A percentile compares a stretch with the other conserved stretches of the same genome.
phyloP scores from a whole-genome alignment of 2,113 vertebrate genomes.

The Elephas maximus region DNA sequence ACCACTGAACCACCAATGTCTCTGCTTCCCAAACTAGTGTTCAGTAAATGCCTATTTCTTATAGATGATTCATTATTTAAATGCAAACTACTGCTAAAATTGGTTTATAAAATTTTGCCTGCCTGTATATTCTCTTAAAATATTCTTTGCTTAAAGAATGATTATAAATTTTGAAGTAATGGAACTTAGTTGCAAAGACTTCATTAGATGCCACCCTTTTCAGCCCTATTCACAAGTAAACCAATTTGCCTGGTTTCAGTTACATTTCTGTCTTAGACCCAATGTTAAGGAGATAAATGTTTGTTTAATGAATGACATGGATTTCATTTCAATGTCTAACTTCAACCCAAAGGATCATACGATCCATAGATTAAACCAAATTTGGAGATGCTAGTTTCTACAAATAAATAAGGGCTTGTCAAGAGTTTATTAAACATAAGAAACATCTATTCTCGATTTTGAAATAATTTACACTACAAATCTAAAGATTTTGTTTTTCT shows the following conservation, averaged over 20 bases:
- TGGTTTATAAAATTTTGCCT: slow-evolving; percentile 31
- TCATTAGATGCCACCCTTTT: background rate
- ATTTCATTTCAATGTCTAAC: slow-evolving; percentile 59
- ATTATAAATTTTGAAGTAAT: slow-evolving; percentile 42
- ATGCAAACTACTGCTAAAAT: slow-evolving; percentile 10
- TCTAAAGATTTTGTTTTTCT: slow-evolving; percentile 11
- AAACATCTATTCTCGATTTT: background rate
- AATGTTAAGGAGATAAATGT: background rate
- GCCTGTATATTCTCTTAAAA: slow-evolving; percentile 3
- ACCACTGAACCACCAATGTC: background rate
- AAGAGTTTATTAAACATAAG: slow-evolving; percentile 26
- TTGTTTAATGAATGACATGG: background rate
- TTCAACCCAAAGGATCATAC: background rate
- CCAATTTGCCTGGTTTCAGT: background rate
- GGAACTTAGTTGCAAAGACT: background rate
- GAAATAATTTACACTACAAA: slow-evolving; percentile 19
- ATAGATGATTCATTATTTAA: background rate
- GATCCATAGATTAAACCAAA: slow-evolving; percentile 49
- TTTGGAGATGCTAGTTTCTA: slow-evolving; percentile 47
- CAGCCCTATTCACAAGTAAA: background rate
- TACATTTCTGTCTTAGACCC: background rate
- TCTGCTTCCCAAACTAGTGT: background rate
- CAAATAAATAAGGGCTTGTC: slow-evolving; percentile 49
- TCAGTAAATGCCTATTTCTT: slow-evolving; percentile 10
- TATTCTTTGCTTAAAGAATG: slow-evolving; percentile 37